Conservation (phyloP, 2,113 vertebrate species). For the Bostrychus sinensis region DNA sequence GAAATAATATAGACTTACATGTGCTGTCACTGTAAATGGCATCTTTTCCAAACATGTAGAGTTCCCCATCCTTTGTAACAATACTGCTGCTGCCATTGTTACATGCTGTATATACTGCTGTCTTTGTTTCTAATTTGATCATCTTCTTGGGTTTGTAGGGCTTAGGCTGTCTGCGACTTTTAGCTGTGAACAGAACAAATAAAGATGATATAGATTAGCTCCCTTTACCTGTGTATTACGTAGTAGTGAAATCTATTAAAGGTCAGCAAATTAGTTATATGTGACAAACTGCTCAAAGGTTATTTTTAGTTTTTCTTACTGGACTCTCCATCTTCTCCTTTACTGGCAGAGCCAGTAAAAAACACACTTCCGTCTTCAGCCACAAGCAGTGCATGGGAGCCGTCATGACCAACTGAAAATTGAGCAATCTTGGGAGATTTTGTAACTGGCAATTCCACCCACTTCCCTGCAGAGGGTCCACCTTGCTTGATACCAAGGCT, state of each 20-base stretch:
- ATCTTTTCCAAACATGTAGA: slow-evolving; percentile 99
- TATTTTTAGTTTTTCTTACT: slow-evolving; percentile 78
- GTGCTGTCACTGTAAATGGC: slow-evolving; percentile 98
- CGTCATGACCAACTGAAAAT: slow-evolving; percentile 97
- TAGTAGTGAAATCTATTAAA: background rate
- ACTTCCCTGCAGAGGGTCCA: slow-evolving; percentile 95
- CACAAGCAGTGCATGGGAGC: slow-evolving; percentile 96
- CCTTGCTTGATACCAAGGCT: slow-evolving; percentile 99
- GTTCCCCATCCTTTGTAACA: slow-evolving; percentile 96
- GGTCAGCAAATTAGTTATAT: background rate
- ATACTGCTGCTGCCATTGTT: slow-evolving; percentile 99
- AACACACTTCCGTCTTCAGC: slow-evolving; percentile 98
- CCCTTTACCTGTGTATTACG: background rate
- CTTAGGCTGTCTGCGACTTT: slow-evolving; percentile 96
- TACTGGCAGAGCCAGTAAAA: slow-evolving; percentile 97
- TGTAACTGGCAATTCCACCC: slow-evolving; percentile 96
- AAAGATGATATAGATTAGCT: background rate
- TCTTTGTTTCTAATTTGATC: slow-evolving; percentile 97
- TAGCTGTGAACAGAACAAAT: slow-evolving; percentile 79
- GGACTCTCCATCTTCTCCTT: slow-evolving; percentile 98
- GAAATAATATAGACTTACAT: slow-evolving; percentile 83
- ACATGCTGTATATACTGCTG: slow-evolving; percentile 91
- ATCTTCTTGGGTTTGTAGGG: slow-evolving; percentile 99
- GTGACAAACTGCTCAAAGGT: background rate
- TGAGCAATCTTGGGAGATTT: slow-evolving; percentile 98